These are phyloP conservation scores for Scomber colias DNA, from an alignment of 2,113 vertebrate genomes.

Conservation along the genomic window DNA sequence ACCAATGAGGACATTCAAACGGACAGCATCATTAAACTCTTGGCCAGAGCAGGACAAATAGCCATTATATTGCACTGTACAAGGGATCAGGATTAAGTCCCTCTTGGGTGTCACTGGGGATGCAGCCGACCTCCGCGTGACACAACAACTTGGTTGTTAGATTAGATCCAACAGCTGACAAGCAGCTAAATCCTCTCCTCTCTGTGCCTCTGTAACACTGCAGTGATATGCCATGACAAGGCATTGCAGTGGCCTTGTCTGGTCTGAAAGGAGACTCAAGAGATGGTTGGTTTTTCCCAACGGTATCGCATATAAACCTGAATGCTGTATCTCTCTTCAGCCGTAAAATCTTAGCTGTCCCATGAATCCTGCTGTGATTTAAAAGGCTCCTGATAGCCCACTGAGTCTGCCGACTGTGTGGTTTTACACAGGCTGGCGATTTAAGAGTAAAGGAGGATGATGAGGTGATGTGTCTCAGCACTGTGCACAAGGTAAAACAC, in stretches of 20 bases:
- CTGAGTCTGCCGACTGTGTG: slow-evolving; percentile 44
- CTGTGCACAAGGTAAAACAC: slow-evolving; percentile 13
- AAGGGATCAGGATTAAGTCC: slow-evolving; percentile 64
- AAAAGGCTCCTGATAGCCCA: slow-evolving; percentile 48
- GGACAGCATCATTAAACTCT: slow-evolving; percentile 7
- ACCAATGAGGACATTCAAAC: background rate
- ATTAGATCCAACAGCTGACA: slow-evolving; percentile 75
- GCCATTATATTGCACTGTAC: slow-evolving; percentile 11
- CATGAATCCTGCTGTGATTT: slow-evolving; percentile 44
- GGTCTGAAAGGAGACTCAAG: slow-evolving; percentile 1
- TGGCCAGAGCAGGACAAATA: slow-evolving; percentile 24
- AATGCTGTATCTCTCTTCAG: background rate
- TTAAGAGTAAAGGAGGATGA: slow-evolving; percentile 6
- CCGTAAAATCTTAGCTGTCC: slow-evolving; percentile 27
- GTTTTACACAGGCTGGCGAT: slow-evolving; percentile 32
- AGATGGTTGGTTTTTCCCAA: slow-evolving; percentile 8
- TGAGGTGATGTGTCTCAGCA: background rate
- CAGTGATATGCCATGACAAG: slow-evolving; percentile 41
- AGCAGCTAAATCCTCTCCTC: slow-evolving; percentile 71
- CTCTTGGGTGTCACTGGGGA: slow-evolving; percentile 50
- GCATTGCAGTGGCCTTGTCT: slow-evolving; percentile 14
- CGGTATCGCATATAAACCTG: slow-evolving; percentile 28
- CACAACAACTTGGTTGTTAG: slow-evolving; percentile 64
- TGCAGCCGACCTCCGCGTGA: slow-evolving; percentile 42
- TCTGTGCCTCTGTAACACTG: slow-evolving; percentile 33